phyloP scores from a whole-genome alignment of 92 coral and sea anemone species.

The Actinernus sp. region DNA sequence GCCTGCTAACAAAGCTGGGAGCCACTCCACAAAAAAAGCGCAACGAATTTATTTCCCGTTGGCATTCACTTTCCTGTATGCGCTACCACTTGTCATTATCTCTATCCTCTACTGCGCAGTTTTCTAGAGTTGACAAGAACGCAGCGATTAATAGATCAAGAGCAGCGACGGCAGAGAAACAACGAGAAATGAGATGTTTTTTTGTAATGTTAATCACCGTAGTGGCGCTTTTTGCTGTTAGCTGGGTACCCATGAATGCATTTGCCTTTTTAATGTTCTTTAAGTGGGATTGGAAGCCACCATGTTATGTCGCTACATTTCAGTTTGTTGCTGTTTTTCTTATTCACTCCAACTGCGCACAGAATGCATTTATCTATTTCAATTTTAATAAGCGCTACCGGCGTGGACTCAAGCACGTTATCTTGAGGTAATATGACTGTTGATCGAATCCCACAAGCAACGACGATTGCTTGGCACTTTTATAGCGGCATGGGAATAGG shows the following conservation, averaged over 20 bases:
- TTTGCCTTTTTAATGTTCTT: constrained; percentile 9
- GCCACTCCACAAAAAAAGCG: background rate
- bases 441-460: too few relatives aligned
- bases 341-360: constrained; percentile 48
- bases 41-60: constrained; percentile 20
- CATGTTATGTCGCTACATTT: background rate
- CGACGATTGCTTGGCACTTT: too few relatives aligned
- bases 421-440: background rate
- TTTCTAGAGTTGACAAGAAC: constrained; percentile 36
- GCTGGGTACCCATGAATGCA: constrained; percentile 18
- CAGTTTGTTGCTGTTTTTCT: constrained; percentile 23
- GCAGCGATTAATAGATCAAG: constrained; percentile 34
- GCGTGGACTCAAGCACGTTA: constrained; percentile 13
- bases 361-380: constrained; percentile 63
- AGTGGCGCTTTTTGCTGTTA: constrained; percentile 49
- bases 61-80: constrained; percentile 23
- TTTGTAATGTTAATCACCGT: constrained; percentile 59
- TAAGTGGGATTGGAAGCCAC: background rate
- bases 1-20: constrained; percentile 14
- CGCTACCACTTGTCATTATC: constrained; percentile 47
- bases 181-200: constrained; percentile 58
- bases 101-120: constrained; percentile 53
- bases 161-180: constrained; percentile 48
- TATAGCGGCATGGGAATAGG: too few relatives aligned
- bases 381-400: constrained; percentile 30